Evolutionary conservation across 2,888 invertebrate species (phyloP), one percentile per base, ranked within the genome.

Genomic region (Lordiphosa andalusiaca): DNA sequence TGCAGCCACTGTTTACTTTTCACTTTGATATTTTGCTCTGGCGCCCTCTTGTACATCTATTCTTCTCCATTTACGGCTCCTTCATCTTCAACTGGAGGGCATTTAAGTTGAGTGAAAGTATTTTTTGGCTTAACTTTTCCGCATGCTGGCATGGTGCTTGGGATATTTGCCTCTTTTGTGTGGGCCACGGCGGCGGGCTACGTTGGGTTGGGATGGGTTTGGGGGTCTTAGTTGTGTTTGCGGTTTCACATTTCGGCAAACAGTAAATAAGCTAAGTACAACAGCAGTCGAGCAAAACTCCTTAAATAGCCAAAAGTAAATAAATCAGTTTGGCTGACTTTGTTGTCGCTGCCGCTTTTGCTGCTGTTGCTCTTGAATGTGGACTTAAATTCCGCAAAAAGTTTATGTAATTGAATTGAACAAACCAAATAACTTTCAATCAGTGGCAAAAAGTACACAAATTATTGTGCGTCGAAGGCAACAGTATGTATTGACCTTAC

Each of bases 241-340:
- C 53, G 76, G 76, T 81, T 68, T 81, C 82, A 53, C 72, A 74
- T 82, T 77, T 78, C 80, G 63, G 61, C 69, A 69, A 78, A 75
- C 76, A 73, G 67, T 81, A 77, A 82, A 78, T 75, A 75, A 78
- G 64, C 63, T 53, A 46, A 33, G 36, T 12, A 37, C 39, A 23
- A 44, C 54, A 49, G 49, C 36, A 50, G 50, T 44, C 46, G 51
- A 63, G 50, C 56, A 42, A 12, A n/a, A 47, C 50, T 56, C 46
- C 46, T 47, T 66, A 73, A 73, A 66, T 71, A 73, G 66, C 73
- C 9, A 51, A 73, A 49, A 78, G 80, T 66, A 82, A 78, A 77
- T 78, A 77, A 78, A 71, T 75, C 75, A 58, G 59, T 57, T 57
- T 49, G 56, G 42, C 30, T 54, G 16, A 16, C 16, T 16, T 16